These are phyloP conservation scores for Leuciscus waleckii DNA, from an alignment of 2,797 vertebrate genomes.

Conservation along the genomic window DNA sequence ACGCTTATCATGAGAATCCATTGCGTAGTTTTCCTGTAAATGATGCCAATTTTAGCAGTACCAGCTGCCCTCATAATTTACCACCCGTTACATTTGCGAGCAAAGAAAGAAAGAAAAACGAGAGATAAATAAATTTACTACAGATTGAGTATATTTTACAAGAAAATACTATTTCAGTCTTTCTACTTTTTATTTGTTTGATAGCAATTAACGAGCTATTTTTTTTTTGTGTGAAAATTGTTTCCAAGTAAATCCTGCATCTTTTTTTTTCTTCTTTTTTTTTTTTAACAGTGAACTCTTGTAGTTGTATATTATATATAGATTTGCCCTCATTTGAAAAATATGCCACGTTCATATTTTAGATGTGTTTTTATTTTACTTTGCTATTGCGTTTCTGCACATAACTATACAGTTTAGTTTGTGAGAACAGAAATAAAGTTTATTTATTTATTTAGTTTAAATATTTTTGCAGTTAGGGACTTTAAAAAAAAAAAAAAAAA, in stretches of 20 bases:
- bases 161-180: not conserved
- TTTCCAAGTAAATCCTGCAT: too few species aligned
- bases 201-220: not conserved
- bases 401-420: not conserved
- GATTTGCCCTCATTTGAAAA: not conserved
- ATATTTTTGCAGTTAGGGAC: not conserved
- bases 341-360: not conserved
- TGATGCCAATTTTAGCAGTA: conserved; percentile 45
- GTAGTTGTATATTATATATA: not conserved
- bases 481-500: too few species aligned
- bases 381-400: not conserved
- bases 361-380: not conserved
- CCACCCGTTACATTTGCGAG: not conserved
- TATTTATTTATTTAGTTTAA: not conserved
- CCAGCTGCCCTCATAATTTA: conserved; percentile 60
- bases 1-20: conserved; percentile 42
- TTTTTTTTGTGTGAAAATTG: too few species aligned
- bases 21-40: conserved; percentile 52
- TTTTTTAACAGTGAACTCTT: too few species aligned
- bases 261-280: too few species aligned
- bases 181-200: not conserved
- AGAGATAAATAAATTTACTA: not conserved
- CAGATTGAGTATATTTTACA: not conserved
- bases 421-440: not conserved
- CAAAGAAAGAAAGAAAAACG: not conserved